Evolutionary conservation across 2,888 invertebrate genomes (phyloP), one percentile per base, ranked within the genome.

Genomic region (Drosophila robusta): DNA sequence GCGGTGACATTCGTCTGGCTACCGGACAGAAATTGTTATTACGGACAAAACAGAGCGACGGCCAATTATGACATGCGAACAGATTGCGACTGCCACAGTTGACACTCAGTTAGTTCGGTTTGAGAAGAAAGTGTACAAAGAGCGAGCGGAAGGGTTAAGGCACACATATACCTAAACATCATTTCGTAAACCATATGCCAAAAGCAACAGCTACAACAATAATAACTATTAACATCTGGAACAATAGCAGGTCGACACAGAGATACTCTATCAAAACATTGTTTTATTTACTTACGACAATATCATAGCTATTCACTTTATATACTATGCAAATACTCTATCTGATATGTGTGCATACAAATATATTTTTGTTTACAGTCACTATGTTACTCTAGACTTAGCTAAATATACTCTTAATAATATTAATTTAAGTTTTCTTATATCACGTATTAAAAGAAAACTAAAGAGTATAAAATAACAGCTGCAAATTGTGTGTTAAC

Each of bases 31-130:
- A 32, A 52, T 29, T 36, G 41, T 56, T 66, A 41, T 56, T 50
- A 66, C 39, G 36, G 50, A 8, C 56, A 45, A 22, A 24, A 41
- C 24, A 36, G 54, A 24, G 41, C 45, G 47, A 24, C 29, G n/a
- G 65, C 44, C 60, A 74, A 70, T 70, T 76, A 65, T 65, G 65
- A 41, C 41, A 54, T 26, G 55, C 42, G 47, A 51, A 44, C 34
- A 24, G 34, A 54, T 44, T 54, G 34, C 54, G 34, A 24, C 42
- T 44, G 44, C 7, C 54, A 54, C 32, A 54, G 44, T 29, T 44
- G 42, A 11, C 42, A 44, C 22, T 58, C 63, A 44, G 69, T 49
- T 50, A 41, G 34, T 38, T 18, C 29, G 11, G 44, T 42, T 34
- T 45, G 56, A 44, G 45, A 47, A n/a, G 16, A 16, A 12, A 47